phyloP scores from a whole-genome alignment of 2,113 vertebrate genomes.

The Anser brachyrhynchus region DNA sequence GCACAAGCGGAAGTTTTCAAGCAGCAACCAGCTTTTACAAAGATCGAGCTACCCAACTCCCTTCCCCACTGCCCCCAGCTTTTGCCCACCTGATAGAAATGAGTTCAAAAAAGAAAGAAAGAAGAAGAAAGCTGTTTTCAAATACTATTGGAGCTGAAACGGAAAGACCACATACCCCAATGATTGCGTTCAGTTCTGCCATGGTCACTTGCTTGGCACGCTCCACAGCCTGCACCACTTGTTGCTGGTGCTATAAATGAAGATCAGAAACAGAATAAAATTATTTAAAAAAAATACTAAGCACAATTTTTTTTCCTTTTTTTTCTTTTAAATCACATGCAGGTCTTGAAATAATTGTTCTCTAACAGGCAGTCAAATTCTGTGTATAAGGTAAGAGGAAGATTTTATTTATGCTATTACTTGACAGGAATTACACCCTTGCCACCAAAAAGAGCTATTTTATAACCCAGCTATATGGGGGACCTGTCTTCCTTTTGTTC shows the following conservation, averaged over 20 bases:
- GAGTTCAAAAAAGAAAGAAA: neutral
- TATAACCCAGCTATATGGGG: neutral
- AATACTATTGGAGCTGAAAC: constrained; percentile 84
- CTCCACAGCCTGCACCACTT: constrained; percentile 98
- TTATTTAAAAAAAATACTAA: constrained; percentile 54
- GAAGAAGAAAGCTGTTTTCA: constrained; percentile 75
- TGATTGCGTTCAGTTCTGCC: constrained; percentile 98
- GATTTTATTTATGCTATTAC: neutral
- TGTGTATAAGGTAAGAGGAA: neutral
- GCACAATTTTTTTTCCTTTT: constrained; percentile 51
- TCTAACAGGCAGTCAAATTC: neutral
- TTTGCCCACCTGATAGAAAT: constrained; percentile 15
- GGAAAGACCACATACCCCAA: constrained; percentile 97
- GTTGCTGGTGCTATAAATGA: constrained; percentile 92
- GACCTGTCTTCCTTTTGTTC: neutral
- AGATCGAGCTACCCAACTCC: constrained; percentile 24
- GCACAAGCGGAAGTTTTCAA: constrained; percentile 6
- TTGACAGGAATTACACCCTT: neutral
- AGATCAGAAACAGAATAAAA: constrained; percentile 81
- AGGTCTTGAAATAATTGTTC: constrained; percentile 43
- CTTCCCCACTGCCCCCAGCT: neutral
- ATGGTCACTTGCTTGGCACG: constrained; percentile 99
- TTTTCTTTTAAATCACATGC: constrained; percentile 49
- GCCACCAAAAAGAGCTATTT: neutral
- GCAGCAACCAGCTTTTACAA: neutral